A percentile compares a stretch with the other conserved stretches of the same genome.
These are phyloP conservation scores for Linyphia triangularis DNA, from an alignment of 2,888 invertebrate species.

Conservation along the genomic window DNA sequence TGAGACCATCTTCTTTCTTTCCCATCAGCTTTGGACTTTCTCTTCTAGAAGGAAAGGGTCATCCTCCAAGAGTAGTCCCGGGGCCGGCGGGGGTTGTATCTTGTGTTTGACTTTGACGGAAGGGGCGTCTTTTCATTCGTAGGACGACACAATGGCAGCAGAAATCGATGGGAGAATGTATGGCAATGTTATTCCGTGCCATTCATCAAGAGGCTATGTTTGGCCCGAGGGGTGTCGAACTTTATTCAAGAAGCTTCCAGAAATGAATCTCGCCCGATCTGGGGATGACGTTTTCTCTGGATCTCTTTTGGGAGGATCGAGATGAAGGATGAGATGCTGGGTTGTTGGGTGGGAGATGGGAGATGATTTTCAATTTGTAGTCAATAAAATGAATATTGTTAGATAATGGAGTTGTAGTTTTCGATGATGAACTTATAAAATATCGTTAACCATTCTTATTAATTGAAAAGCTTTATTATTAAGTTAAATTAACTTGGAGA, in stretches of 20 bases:
- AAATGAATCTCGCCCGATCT: conserved; percentile 67
- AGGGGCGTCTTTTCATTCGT: conserved; percentile 40
- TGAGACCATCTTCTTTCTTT: no score
- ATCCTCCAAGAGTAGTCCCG: background rate
- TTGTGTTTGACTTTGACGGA: background rate
- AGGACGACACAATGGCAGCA: conserved; percentile 65
- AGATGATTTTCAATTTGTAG: background rate
- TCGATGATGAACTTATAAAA: no score
- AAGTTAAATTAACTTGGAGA: no score
- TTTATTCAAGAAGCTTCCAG: conserved; percentile 59
- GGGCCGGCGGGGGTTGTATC: background rate
- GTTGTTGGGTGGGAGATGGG: background rate
- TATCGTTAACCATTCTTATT: no score
- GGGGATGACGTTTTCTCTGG: conserved; percentile 59
- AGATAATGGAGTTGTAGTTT: no score
- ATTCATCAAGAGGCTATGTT: conserved; percentile 72
- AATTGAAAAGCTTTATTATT: no score
- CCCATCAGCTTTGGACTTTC: no score
- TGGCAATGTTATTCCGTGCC: conserved; percentile 72
- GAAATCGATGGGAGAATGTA: conserved; percentile 68
- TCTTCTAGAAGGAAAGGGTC: no score
- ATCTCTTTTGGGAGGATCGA: background rate
- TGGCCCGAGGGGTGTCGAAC: conserved; percentile 59
- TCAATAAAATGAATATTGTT: no score
- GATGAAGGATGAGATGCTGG: background rate